Evolutionary conservation across 2,113 vertebrate genomes (phyloP), one percentile per base, ranked within the genome.

Genomic region (Syrmaticus mikado): DNA sequence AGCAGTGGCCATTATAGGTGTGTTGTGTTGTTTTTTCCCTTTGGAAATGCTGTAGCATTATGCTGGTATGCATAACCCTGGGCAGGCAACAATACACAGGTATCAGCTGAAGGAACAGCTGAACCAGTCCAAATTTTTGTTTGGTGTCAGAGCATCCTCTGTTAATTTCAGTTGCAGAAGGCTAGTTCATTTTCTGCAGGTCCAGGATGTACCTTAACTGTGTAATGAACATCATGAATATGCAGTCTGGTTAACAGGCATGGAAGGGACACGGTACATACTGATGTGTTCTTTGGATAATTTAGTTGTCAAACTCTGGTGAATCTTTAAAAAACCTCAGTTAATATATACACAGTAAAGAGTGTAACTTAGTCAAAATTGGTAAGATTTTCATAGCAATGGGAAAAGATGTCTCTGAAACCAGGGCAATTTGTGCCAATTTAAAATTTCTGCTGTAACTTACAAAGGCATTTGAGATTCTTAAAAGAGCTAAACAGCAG

Each of bases 381-480:
- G 2, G 46, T 89, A 67, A 75, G 84, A 71, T 90, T 94, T 93
- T 92, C 68, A 81, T 61, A 71, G 64, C 60, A 90, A 62, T 77
- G 13, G 45, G 41, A 85, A 83, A 74, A 55, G 89, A 78, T 32
- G 18, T 90, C 76, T 36, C 52, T 85, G 80, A 77, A 90, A 73
- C 2, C 30, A 93, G 18, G 32, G 21, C 14, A 20, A 40, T 65
- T 68, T 41, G 58, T 79, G 53, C 85, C 90, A 90, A 76, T 85
- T 90, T 70, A 13, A 90, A 92, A 82, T 66, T 53, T 64, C 67
- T 66, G 67, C 64, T 90, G 64, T 43, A 82, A 60, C 22, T 87
- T 79, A 45, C 30, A 64, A 61, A 85, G 62, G 72, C 53, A 19
- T 50, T 0, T 0, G 62, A 48, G 43, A 72, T 85, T 94, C 89